These are phyloP conservation scores for Plecotus auritus DNA, from an alignment of 2,113 vertebrate species.

Conservation along the genomic window DNA sequence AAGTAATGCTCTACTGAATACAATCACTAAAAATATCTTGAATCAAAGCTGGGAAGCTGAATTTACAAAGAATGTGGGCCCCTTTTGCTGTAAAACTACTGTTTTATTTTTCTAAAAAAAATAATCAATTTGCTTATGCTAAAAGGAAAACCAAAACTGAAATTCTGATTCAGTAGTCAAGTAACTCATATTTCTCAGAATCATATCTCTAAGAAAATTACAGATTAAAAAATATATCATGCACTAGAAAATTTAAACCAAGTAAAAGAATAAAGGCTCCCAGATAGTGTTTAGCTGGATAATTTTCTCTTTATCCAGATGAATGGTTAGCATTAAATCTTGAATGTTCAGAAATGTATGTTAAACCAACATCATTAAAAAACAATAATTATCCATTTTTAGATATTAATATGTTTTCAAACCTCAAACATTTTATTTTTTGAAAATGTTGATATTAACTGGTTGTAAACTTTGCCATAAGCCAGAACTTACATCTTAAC, in stretches of 20 bases:
- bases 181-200: neutral
- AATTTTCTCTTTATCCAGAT: neutral
- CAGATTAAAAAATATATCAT: neutral
- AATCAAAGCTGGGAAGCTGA: neutral
- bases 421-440: neutral
- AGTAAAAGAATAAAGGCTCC: neutral
- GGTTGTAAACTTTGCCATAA: neutral
- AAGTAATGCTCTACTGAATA: neutral
- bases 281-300: neutral
- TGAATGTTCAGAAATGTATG: neutral
- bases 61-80: neutral
- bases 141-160: neutral
- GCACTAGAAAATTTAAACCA: neutral
- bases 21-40: neutral
- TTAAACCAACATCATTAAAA: neutral
- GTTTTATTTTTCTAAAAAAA: constrained; percentile 34
- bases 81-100: neutral
- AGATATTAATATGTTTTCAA: neutral
- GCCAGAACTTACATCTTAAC: neutral
- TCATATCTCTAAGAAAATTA: neutral
- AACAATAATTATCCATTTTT: neutral
- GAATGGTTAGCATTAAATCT: neutral
- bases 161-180: neutral
- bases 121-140: neutral
- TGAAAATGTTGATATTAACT: neutral